Conservation (phyloP, 2,888 invertebrate genomes). For the Cheilosia scutellata region DNA sequence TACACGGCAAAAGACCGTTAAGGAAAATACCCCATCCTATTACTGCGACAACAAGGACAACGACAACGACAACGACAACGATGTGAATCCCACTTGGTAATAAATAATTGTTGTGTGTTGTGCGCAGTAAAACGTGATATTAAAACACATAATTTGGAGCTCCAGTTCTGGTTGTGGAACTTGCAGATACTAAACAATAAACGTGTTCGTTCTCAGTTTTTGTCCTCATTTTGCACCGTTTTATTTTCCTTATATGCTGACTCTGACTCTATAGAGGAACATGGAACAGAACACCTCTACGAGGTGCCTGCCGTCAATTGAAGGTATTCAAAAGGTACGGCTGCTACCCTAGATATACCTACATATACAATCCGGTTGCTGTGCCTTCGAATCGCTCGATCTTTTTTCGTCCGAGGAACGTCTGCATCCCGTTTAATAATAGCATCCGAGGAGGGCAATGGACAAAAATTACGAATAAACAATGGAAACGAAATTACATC, state of each 20-base stretch:
- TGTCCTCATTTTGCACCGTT: conserved; percentile 17
- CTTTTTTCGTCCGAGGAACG: conserved; percentile 34
- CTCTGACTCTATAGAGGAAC: conserved; percentile 1
- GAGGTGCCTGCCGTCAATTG: conserved; percentile 32
- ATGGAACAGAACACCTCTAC: conserved; percentile 2
- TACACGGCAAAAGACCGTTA: conserved; percentile 24
- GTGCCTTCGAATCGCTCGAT: conserved; percentile 20
- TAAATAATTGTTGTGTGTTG: conserved; percentile 72
- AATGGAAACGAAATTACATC: conserved; percentile 64
- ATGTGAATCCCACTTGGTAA: conserved; percentile 66
- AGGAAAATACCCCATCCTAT: conserved; percentile 12
- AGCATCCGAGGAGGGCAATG: conserved; percentile 28
- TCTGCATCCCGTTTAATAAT: conserved; percentile 49
- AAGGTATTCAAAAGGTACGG: conserved; percentile 22
- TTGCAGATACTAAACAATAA: conserved; percentile 69
- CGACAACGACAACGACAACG: conserved; percentile 15
- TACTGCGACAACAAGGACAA: conserved; percentile 25
- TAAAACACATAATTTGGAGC: conserved; percentile 76
- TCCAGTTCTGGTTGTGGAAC: conserved; percentile 52
- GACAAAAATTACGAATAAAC: conserved; percentile 56
- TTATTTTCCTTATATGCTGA: conserved; percentile 18
- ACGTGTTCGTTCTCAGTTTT: conserved; percentile 51
- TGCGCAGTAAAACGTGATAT: conserved; percentile 76
- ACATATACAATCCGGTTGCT: background rate
- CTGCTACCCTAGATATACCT: background rate